A percentile compares a stretch with the other conserved stretches of the same genome.
Evolutionary conservation across 2,113 vertebrate species (phyloP).

Genomic region (Oreocharis arfaki): DNA sequence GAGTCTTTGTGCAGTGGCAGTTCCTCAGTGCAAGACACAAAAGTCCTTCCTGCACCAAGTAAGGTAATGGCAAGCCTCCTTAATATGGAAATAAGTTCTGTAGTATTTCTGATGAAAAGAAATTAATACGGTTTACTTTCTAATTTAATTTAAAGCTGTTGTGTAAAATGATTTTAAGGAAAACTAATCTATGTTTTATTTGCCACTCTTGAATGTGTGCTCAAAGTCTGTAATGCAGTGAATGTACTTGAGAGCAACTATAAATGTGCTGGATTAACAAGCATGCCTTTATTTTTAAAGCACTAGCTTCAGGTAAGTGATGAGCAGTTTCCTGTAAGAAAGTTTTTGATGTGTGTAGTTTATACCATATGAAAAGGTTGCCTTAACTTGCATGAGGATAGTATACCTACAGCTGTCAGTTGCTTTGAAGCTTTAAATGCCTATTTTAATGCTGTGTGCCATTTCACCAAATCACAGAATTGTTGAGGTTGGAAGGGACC

Average conservation of each 20-base stretch:
- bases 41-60: slow-evolving; percentile 51
- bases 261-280: not conserved
- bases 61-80: slow-evolving; percentile 73
- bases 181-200: not conserved
- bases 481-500: not conserved
- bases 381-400: not conserved
- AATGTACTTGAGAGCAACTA: not conserved
- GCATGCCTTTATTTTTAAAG: not conserved
- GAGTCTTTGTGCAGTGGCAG: slow-evolving; percentile 70
- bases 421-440: not conserved
- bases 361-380: not conserved
- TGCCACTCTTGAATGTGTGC: not conserved
- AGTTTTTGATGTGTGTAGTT: not conserved
- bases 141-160: not conserved
- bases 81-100: not conserved
- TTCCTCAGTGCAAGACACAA: slow-evolving; percentile 54
- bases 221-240: not conserved
- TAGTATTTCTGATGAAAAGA: not conserved
- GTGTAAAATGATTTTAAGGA: not conserved
- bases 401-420: not conserved
- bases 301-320: not conserved
- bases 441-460: not conserved
- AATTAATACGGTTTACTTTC: not conserved
- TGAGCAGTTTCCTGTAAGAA: not conserved
- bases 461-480: not conserved